Conservation (phyloP, 2,113 vertebrate species). For the Callorhinus ursinus region DNA sequence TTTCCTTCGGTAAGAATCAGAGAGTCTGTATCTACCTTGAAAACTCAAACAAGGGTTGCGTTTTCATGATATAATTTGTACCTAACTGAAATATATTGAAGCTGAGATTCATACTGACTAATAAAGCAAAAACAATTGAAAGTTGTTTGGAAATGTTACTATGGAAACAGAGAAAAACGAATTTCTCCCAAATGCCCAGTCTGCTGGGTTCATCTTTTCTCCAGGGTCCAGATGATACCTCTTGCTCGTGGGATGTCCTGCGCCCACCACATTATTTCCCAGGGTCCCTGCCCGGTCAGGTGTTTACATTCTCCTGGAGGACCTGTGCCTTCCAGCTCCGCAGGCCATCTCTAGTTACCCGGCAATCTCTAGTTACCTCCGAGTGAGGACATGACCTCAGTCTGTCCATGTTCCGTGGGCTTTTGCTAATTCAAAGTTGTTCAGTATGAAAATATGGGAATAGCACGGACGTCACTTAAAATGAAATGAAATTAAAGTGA, state of each 20-base stretch:
- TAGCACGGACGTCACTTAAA: not conserved
- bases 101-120: not conserved
- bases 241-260: not conserved
- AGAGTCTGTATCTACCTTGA: not conserved
- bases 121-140: not conserved
- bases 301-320: too few species aligned
- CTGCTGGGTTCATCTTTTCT: not conserved
- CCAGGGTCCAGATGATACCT: not conserved
- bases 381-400: not conserved
- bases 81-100: not conserved
- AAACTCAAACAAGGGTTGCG: not conserved
- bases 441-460: not conserved
- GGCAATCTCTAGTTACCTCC: not conserved
- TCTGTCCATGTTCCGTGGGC: not conserved
- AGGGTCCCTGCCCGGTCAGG: too few species aligned
- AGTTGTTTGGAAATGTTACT: not conserved
- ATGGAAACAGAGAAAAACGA: not conserved
- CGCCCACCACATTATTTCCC: not conserved
- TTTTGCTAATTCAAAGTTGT: not conserved
- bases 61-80: not conserved
- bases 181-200: not conserved
- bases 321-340: rapidly evolving
- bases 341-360: not conserved
- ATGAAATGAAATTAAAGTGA: not conserved
- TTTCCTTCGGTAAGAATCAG: not conserved